Base-by-base conservation (phyloP, 2,797 vertebrate genomes). In the Bovichtus variegatus region DNA sequence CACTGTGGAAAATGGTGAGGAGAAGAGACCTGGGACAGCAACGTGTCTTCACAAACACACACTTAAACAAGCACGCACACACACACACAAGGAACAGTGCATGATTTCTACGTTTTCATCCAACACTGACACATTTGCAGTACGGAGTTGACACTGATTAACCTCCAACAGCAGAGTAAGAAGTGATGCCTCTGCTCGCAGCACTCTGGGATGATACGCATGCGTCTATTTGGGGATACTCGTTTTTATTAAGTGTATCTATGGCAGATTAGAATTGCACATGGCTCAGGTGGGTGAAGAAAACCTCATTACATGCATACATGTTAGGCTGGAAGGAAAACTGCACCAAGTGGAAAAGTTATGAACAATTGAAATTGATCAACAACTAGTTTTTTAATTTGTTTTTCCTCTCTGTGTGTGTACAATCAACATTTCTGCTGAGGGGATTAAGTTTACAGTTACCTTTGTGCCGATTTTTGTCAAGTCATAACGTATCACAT, bases 1-100 rank as follows among this genome's bases (percentile, higher is more conserved):
- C 21, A 34, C 55, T 16, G 40, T 72, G 69, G 76, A 46, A 84
- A 86, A 47, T 2, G 21, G 50, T 34, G 69, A 82, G 57, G 36
- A 85, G 85, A 75, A 27, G 21, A 31, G 36, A 71, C 87, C 76
- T 80, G 84, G 80, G n/a, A 64, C 23, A 1, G 18, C 9, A n/a
- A 71, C 15, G 2, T 41, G 31, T 57, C 16, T 57, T 71, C 50
- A 60, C 55, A 76, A 50, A 79, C 63, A 78, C 25, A 46, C 61
- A 47, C 51, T 49, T 34, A 47, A 19, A 43, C 76, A 73, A 73
- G 63, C 71, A 65, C 18, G 27, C 40, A 44, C 23, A 51, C 23
- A 23, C 36, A 50, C 27, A 72, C 31, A 54, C 16, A 40, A 60
- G 57, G 25, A 59, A 16, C 21, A 51, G 55, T 23, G 9, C 38